Evolutionary conservation across 2,888 invertebrate species (phyloP).

Genomic region (Stenolophus ochropezus): DNA sequence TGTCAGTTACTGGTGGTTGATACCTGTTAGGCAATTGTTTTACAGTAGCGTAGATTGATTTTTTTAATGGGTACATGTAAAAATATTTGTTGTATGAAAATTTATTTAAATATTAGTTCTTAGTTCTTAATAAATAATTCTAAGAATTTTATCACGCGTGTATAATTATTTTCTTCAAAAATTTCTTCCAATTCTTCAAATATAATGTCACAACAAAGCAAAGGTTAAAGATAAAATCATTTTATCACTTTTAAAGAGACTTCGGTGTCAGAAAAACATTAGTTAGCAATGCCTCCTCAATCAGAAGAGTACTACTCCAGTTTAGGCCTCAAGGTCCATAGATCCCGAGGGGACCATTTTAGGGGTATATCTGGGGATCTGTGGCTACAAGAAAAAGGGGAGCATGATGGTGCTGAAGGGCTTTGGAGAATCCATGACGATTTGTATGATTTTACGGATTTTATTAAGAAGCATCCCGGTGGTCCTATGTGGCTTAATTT

Average conservation of each 20-base stretch:
- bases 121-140: too few species aligned
- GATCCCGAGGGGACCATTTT: slow-evolving; percentile 51
- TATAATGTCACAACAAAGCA: background rate
- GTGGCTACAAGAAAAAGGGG: slow-evolving; percentile 81
- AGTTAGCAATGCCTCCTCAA: slow-evolving; percentile 46
- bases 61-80: background rate
- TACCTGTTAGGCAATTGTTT: background rate
- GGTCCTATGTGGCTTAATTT: slow-evolving; percentile 83
- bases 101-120: too few species aligned
- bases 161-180: background rate
- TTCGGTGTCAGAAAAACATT: background rate
- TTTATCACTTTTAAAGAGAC: background rate
- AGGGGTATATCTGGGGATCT: slow-evolving; percentile 53
- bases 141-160: too few species aligned
- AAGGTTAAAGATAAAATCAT: slow-evolving; percentile 18
- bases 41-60: background rate
- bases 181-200: background rate
- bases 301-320: slow-evolving; percentile 52
- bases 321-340: slow-evolving; percentile 56
- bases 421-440: slow-evolving; percentile 84
- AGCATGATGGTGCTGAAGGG: slow-evolving; percentile 83
- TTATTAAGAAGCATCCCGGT: slow-evolving; percentile 88
- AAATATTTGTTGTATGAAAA: too few species aligned
- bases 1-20: background rate
- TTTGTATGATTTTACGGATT: slow-evolving; percentile 88